These are phyloP conservation scores for Sebastes fasciatus DNA, from an alignment of 2,113 vertebrate genomes.

Conservation along the genomic window DNA sequence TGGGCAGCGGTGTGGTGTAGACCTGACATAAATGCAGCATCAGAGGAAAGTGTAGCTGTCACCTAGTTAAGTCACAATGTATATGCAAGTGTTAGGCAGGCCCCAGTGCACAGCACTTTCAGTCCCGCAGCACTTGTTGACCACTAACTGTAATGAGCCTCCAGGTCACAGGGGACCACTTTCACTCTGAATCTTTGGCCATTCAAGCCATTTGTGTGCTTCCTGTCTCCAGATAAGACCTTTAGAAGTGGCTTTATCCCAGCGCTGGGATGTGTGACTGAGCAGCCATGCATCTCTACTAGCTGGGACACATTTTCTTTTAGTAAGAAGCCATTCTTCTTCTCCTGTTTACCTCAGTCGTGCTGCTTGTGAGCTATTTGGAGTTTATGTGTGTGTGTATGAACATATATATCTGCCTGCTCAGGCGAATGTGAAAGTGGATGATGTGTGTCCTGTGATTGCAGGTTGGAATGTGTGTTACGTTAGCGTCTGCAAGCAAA, in stretches of 20 bases:
- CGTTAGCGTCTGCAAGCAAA: constrained; percentile 36
- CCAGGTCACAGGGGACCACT: constrained; percentile 57
- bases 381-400: background rate
- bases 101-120: constrained; percentile 7
- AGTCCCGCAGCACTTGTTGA: constrained; percentile 31
- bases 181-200: constrained; percentile 45
- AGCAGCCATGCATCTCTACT: constrained; percentile 40
- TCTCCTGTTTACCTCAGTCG: constrained; percentile 1
- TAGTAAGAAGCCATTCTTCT: constrained; percentile 1
- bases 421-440: constrained; percentile 46
- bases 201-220: constrained; percentile 42
- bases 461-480: constrained; percentile 61
- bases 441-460: constrained; percentile 58
- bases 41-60: background rate
- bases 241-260: constrained; percentile 54
- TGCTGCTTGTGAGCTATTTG: constrained; percentile 7
- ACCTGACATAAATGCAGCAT: constrained; percentile 1
- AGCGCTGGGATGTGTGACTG: constrained; percentile 31
- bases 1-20: background rate
- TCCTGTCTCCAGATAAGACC: constrained; percentile 60
- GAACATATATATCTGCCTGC: constrained; percentile 23
- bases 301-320: constrained; percentile 18
- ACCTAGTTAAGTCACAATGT: background rate
- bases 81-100: background rate
- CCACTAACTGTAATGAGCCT: constrained; percentile 37